These are phyloP conservation scores for Champsocephalus gunnari DNA, from an alignment of 2,797 vertebrate species.

Conservation along the genomic window DNA sequence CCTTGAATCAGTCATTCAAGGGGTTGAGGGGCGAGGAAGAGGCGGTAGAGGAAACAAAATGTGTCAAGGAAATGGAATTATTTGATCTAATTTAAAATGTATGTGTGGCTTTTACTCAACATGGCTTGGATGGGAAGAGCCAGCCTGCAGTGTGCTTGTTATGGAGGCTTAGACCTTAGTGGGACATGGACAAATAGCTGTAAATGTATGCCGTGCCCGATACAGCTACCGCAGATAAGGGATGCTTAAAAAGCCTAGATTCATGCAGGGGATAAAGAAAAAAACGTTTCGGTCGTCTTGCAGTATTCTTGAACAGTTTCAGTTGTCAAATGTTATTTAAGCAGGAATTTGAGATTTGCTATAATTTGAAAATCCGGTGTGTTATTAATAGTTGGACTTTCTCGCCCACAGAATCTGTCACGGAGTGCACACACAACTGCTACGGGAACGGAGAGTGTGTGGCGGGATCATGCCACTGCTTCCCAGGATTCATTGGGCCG, in stretches of 20 bases:
- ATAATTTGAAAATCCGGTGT: conserved; percentile 40
- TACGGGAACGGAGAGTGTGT: conserved; percentile 98
- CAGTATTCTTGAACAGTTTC: conserved; percentile 35
- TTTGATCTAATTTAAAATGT: conserved; percentile 76
- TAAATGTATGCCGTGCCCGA: conserved; percentile 67
- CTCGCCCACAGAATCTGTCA: conserved; percentile 90
- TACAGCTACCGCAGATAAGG: conserved; percentile 50
- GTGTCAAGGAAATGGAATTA: conserved; percentile 73
- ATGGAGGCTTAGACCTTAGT: conserved; percentile 77
- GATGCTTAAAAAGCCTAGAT: conserved; percentile 50
- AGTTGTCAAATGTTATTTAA: conserved; percentile 54
- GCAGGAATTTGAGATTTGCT: conserved; percentile 34
- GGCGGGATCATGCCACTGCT: conserved; percentile 97
- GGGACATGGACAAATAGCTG: conserved; percentile 72
- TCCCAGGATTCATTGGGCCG: conserved; percentile 96
- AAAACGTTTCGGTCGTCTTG: conserved; percentile 23
- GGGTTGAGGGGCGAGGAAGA: conserved; percentile 22
- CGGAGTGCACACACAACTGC: conserved; percentile 97
- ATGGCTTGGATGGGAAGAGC: conserved; percentile 48
- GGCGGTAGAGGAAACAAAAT: conserved; percentile 48
- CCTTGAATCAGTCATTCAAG: conserved; percentile 81
- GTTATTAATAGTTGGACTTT: conserved; percentile 63
- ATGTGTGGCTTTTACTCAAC: conserved; percentile 70
- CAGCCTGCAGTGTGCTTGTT: conserved; percentile 56
- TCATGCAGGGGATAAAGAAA: conserved; percentile 1